Conservation (phyloP, 2,797 vertebrate genomes). For the Sitta carolinensis region DNA sequence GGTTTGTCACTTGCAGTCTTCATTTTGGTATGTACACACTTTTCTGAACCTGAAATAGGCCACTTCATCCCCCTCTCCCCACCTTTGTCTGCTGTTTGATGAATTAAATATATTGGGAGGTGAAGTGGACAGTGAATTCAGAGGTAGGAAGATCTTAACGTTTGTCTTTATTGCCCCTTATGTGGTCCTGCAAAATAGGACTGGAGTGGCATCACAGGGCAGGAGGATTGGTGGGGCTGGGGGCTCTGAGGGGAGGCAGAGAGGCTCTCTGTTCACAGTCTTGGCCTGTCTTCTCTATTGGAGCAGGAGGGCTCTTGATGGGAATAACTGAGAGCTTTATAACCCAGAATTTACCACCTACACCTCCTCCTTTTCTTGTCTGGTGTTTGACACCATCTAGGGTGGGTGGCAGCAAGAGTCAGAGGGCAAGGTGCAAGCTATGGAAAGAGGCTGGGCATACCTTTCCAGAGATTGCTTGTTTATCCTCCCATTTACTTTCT, state of each 20-base stretch:
- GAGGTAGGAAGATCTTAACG: not conserved
- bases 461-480: not conserved
- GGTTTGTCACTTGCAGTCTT: not conserved
- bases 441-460: not conserved
- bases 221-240: not conserved
- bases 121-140: not conserved
- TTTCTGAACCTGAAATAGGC: not conserved
- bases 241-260: not conserved
- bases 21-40: fast-evolving
- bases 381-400: not conserved
- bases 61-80: not conserved
- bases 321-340: not conserved
- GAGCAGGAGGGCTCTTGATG: not conserved
- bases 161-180: not conserved
- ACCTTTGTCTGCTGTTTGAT: not conserved
- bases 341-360: not conserved
- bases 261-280: not conserved
- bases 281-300: not conserved
- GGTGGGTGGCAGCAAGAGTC: not conserved
- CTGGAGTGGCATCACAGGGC: no score
- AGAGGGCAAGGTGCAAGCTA: not conserved
- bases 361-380: not conserved
- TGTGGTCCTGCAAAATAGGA: not conserved
- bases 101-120: not conserved
- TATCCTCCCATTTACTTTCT: not conserved